Evolutionary conservation across 2,113 vertebrate species (phyloP), one percentile per base, ranked within the genome.

Genomic region (Actenoides hombroni): DNA sequence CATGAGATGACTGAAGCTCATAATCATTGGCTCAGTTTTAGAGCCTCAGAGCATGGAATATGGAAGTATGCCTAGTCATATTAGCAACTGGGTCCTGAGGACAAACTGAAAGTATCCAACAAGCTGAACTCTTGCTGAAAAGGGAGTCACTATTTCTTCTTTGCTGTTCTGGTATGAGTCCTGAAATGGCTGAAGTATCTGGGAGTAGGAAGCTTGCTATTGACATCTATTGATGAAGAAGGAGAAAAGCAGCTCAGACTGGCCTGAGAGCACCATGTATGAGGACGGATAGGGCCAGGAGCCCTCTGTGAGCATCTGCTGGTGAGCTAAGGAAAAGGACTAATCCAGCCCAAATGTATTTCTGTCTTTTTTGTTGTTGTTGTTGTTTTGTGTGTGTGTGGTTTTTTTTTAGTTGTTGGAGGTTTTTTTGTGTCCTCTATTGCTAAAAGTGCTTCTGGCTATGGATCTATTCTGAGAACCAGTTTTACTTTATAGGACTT

Each of bases 201-300:
- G 60, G 80, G 73, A 94, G 56, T 88, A 88, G 80, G 91, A 95
- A 96, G 94, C 94, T 96, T 96, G 91, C 96, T 95, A 40, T 96
- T 95, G 95, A 96, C 96, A 96, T 95, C 95, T 97, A 87, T 96
- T 97, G 95, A 95, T 97, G 94, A 90, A 96, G 83, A 95, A 37
- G 53, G 74, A 96, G 96, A 95, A 97, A 92, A 97, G 96, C 95
- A 96, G 53, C 91, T 94, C 78, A 57, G 74, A 21, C 57, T 83
- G 89, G 61, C 53, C 57, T 54, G 26, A 69, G 31, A 87, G 28
- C n/a, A 92, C 40, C 89, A 71, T 0, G 0, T 40, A 67, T 42
- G 39, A 56, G 24, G 44, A 63, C 6, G 29, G 51, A 39, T 69
- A 40, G 35, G 53, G 18, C 28, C 2, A 3, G 65, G n/a, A 87